Percentiles rank a stretch among this genome's conserved stretches.
Conservation (phyloP, 2,888 invertebrate species). For the Lydus trimaculatus region DNA sequence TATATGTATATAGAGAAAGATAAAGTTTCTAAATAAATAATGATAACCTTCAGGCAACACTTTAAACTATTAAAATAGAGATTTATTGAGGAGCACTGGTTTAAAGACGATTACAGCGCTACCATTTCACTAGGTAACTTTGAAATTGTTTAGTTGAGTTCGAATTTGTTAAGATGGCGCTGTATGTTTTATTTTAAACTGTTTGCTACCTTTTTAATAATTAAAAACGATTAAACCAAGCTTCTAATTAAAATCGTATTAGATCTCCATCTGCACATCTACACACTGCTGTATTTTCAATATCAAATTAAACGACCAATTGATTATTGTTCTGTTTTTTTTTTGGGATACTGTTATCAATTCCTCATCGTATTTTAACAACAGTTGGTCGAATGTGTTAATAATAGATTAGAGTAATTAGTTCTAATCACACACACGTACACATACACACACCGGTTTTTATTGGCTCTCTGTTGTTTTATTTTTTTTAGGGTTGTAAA, state of each 20-base stretch:
- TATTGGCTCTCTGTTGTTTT: too few species aligned
- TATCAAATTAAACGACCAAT: slow-evolving; percentile 5
- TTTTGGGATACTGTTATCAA: slow-evolving; percentile 25
- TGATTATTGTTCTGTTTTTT: slow-evolving; percentile 12
- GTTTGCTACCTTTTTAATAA: background rate
- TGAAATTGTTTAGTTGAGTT: background rate
- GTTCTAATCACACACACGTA: background rate
- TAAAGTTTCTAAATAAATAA: background rate
- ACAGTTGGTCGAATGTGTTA: slow-evolving; percentile 20
- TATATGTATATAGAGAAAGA: background rate
- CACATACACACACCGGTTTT: too few species aligned
- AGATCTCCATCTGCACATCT: slow-evolving; percentile 1
- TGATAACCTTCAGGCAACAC: slow-evolving; percentile 10
- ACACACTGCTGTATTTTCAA: background rate
- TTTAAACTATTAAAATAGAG: background rate
- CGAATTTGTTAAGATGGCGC: background rate
- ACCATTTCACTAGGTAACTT: background rate
- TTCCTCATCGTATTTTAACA: slow-evolving; percentile 30
- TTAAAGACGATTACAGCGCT: background rate
- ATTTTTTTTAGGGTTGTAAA: slow-evolving; percentile 7
- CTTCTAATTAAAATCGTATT: slow-evolving; percentile 9
- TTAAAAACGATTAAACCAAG: background rate
- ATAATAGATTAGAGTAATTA: slow-evolving; percentile 12
- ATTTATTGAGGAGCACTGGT: slow-evolving; percentile 20
- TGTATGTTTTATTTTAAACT: background rate